Evolutionary conservation across 92 coral and sea anemone genomes (phyloP), one percentile per base, ranked within the genome.

Genomic region (Diadumene lineata): DNA sequence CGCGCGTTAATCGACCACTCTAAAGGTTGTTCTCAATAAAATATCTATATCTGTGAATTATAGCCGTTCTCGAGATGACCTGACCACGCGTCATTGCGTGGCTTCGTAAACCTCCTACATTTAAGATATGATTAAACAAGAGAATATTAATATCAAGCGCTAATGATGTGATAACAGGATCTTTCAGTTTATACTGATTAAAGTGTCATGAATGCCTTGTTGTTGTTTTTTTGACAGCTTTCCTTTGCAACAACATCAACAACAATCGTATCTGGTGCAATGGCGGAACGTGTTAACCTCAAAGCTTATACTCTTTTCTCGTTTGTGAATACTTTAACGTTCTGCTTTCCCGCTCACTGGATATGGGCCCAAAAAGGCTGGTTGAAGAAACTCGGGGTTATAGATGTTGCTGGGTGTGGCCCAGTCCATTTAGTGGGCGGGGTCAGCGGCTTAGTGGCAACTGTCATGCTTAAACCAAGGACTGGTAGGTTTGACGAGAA

Each of bases 351-450:
- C 7, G 97, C 97, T 0, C 97, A 91, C 69, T 91, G 97, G 97
- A 43, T 91, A 21, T 91, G 97, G 97, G 87, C 74, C 13, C 51
- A 65, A 11, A 82, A 77, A 13, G 97, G 97, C 0, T 91, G 89
- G 89, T 84, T 91, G 13, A 56, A 84, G n/a, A 31, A 69, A 10
- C 25, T 91, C 81, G 92, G 87, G 24, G 97, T 85, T 17, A 75
- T 91, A 50, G 97, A 92, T 30, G 79, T 92, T 33, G 93, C 97
- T 17, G 97, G 97, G 10, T 92, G 97, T 74, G 91, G 93, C 9
- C 93, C 97, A 9, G 97, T 92, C 70, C 97, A 92, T 81, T 50
- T 92, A 16, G 89, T 77, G 11, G 97, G 97, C 10, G 97, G 97
- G 21, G 87, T 90, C 60, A 84, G 88, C 50, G 91, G 88, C 11